A percentile compares a stretch with the other conserved stretches of the same genome.
phyloP scores from a whole-genome alignment of 92 coral and sea anemone species.

The Siderastrea radians region DNA sequence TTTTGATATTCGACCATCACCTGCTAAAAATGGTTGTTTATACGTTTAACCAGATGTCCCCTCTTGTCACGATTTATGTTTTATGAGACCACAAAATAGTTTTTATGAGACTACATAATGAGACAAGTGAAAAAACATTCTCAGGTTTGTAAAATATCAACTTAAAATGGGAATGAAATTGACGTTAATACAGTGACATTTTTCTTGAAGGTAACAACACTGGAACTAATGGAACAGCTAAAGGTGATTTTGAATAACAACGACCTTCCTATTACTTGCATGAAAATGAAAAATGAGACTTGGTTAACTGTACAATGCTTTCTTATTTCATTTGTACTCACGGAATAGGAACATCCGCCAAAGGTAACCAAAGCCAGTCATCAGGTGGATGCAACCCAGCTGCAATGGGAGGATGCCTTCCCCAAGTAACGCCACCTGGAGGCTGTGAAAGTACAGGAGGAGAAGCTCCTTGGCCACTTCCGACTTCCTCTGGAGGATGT shows the following conservation, averaged over 20 bases:
- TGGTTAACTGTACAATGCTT: neutral
- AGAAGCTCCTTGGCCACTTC: neutral
- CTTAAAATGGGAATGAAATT: no score
- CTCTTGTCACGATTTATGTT: no score
- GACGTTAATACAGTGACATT: neutral
- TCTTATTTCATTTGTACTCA: neutral
- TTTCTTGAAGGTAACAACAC: constrained; percentile 3
- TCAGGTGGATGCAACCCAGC: neutral
- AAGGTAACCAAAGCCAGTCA: constrained; percentile 27
- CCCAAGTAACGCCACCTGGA: neutral
- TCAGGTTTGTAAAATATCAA: no score
- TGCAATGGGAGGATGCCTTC: neutral
- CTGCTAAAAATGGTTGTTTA: no score
- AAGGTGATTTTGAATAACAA: neutral
- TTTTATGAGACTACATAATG: no score
- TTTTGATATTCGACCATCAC: no score
- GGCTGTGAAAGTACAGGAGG: constrained; percentile 9
- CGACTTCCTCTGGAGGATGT: neutral
- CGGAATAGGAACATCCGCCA: constrained; percentile 7
- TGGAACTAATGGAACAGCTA: constrained; percentile 2
- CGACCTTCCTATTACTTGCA: neutral
- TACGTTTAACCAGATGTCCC: no score
- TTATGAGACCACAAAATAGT: no score
- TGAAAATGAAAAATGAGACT: no score
- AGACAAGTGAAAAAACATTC: no score